Conservation (phyloP, 1,140 invertebrate genomes). For the Atta cephalotes region DNA sequence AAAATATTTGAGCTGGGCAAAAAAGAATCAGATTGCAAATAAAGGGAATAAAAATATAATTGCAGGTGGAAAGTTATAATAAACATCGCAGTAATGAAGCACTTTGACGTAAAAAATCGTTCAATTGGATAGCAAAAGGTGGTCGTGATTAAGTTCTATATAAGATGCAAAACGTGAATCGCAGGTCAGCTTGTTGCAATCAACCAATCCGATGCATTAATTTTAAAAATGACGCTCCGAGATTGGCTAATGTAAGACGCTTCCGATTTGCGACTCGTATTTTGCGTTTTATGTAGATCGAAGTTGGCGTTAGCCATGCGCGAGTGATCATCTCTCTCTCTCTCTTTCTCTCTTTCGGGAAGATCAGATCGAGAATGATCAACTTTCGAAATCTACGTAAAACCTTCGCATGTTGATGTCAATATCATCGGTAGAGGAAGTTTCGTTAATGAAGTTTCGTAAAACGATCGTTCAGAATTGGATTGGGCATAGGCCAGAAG, state of each 20-base stretch:
- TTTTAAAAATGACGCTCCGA: no score
- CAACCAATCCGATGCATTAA: no score
- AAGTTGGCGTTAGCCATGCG: constrained; percentile 23
- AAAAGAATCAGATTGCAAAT: no score
- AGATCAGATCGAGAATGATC: constrained; percentile 9
- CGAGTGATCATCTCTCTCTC: constrained; percentile 5
- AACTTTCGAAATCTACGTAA: constrained; percentile 18
- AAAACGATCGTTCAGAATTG: constrained; percentile 55
- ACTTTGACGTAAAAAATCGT: constrained; percentile 1
- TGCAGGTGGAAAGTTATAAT: background rate
- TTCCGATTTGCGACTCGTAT: no score
- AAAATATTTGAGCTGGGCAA: no score
- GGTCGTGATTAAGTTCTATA: background rate
- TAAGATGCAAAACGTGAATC: no score
- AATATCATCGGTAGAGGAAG: constrained; percentile 17
- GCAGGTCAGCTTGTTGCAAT: no score
- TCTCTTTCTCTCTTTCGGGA: background rate
- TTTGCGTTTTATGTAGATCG: background rate
- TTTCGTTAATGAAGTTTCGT: constrained; percentile 53
- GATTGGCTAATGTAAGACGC: no score
- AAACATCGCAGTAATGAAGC: constrained; percentile 16
- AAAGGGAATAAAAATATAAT: no score
- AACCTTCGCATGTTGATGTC: constrained; percentile 44
- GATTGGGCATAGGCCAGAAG: constrained; percentile 53
- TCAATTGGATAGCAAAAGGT: background rate